phyloP scores from a whole-genome alignment of 2,113 vertebrate genomes.

The Paramormyrops kingsleyae region DNA sequence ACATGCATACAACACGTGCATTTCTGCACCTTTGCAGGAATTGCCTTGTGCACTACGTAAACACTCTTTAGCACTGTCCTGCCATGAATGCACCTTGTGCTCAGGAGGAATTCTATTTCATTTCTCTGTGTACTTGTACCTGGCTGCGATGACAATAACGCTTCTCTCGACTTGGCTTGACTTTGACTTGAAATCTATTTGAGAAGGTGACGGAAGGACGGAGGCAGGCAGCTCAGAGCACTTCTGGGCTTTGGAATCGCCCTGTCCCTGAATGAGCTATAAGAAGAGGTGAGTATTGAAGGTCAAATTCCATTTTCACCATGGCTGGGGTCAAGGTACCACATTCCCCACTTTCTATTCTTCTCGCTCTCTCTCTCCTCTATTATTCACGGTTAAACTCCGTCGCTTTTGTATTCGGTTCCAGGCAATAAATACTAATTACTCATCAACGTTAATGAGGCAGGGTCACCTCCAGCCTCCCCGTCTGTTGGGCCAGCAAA shows the following conservation, averaged over 20 bases:
- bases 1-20: not conserved
- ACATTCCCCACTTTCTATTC: not conserved
- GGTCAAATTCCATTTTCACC: slow-evolving; percentile 15
- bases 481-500: not conserved
- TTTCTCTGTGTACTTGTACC: not conserved
- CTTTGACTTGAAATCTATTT: not conserved
- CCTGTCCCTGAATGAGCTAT: slow-evolving; percentile 6
- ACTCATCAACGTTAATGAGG: not conserved
- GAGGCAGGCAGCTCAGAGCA: not conserved
- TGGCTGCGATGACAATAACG: not conserved
- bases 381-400: not conserved
- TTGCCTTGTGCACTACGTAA: not conserved
- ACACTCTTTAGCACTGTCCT: not conserved
- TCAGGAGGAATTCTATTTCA: not conserved
- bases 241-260: not conserved
- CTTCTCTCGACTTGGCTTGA: not conserved
- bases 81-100: not conserved
- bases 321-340: slow-evolving; percentile 11
- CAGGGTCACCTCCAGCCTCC: slow-evolving; percentile 3
- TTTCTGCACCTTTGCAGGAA: not conserved
- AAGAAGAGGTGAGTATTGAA: slow-evolving; percentile 7
- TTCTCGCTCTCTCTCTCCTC: not conserved
- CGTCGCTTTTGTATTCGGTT: not conserved
- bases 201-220: not conserved
- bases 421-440: slow-evolving; percentile 7